Evolutionary conservation across 2,888 invertebrate species (phyloP).

Genomic region (Coecobrya sp.): DNA sequence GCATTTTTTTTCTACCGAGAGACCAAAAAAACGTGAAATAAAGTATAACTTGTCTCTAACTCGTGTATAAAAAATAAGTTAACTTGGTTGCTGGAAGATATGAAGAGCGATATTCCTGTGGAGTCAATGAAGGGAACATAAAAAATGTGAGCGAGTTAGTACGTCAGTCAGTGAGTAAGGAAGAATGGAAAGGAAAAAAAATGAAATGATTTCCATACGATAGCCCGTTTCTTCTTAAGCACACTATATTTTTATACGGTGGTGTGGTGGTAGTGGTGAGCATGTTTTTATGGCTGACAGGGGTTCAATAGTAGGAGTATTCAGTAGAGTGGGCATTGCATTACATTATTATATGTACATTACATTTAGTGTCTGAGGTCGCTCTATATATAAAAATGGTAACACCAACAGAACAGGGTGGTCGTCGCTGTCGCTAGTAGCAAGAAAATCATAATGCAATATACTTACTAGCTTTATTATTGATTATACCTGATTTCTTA

Average conservation of each 20-base stretch:
- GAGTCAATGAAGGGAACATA: slow-evolving; percentile 30
- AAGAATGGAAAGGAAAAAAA: slow-evolving; percentile 41
- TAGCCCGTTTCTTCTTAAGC: slow-evolving; percentile 42
- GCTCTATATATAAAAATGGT: not conserved
- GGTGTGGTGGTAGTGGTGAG: not conserved
- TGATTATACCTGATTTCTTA: slow-evolving; percentile 26
- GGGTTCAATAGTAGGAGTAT: not conserved
- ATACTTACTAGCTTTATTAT: not conserved
- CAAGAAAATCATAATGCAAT: slow-evolving; percentile 22
- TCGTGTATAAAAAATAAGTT: no score
- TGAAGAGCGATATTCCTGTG: not conserved
- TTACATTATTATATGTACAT: no score
- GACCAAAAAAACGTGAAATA: not conserved
- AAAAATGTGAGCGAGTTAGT: slow-evolving; percentile 35
- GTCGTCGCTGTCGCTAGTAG: not conserved
- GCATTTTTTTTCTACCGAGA: not conserved
- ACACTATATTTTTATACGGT: slow-evolving; percentile 10
- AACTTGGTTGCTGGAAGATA: no score
- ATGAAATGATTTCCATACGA: slow-evolving; percentile 78
- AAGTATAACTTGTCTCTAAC: not conserved
- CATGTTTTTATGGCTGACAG: slow-evolving; percentile 16
- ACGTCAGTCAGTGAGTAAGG: not conserved
- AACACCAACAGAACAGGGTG: not conserved
- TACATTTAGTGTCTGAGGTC: no score
- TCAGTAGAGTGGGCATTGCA: not conserved